Base-by-base conservation (phyloP, 2,797 vertebrate genomes). In the Scolopax rusticola region DNA sequence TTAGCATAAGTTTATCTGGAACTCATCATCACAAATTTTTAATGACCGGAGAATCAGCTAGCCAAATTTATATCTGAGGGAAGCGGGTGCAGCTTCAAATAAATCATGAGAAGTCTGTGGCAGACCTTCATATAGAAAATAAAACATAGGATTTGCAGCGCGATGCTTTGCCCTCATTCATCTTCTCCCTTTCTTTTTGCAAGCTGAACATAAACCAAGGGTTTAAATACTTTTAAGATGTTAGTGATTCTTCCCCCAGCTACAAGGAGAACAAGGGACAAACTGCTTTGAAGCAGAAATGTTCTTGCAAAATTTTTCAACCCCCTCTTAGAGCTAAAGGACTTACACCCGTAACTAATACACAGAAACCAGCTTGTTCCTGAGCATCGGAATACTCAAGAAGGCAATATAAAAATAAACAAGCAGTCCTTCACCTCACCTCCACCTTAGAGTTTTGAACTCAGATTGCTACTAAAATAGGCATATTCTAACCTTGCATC, bases 341-440 rank as follows among this genome's bases (percentile, higher is more conserved):
- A 53, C 12, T 56, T 73, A 38, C 69, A 78, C 16, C 24, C 12
- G 19, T 36, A 36, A 6, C 30, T 69, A 59, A 84, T 6, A 59
- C 11, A 75, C 11, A 70, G 59, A 82, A 87, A 13, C 9, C 79
- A 84, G 38, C 28, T 74, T 78, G 57, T 24, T 90, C 57, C 73
- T 51, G n/a, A 54, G 28, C 43, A 61, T 56, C 1, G 1, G 43
- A 65, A 92, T 19, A 81, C 47, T 71, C 61, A 73, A 78, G 73
- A 65, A 89, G 40, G 73, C 32, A 81, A 75, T 67, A 84, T 60
- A 94, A 96, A 93, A 95, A 94, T 78, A 92, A 88, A 92, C 47
- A 27, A 54, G 59, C 67, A 90, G 83, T 94, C 71, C 93, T 93
- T 96, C 94, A 96, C 78, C 59, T 90, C 84, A 93, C 78, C 89